Evolutionary conservation across 2,113 vertebrate genomes (phyloP).

Genomic region (Crotalus viridis): DNA sequence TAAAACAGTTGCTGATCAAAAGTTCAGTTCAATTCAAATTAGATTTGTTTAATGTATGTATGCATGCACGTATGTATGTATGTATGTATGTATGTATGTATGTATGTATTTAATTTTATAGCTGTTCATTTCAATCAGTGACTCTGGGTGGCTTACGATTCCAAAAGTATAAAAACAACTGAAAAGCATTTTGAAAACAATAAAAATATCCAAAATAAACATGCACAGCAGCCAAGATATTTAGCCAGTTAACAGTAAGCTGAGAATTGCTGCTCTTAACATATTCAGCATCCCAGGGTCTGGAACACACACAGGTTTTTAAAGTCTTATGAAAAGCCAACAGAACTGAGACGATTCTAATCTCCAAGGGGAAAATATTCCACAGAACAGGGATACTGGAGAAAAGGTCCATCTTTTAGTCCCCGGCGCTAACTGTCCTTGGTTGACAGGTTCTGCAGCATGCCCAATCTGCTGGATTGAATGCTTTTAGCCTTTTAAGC

Average conservation of each 20-base stretch:
- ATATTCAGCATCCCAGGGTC: not conserved
- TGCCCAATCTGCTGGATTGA: not conserved
- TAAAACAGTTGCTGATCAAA: not conserved
- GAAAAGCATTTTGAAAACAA: not conserved
- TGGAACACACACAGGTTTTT: not conserved
- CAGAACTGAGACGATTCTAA: not conserved
- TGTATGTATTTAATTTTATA: not conserved
- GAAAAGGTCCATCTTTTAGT: not conserved
- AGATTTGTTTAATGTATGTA: not conserved
- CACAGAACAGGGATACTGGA: not conserved
- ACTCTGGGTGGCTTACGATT: not conserved
- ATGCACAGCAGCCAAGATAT: not conserved
- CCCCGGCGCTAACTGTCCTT: not conserved
- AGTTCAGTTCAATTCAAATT: not conserved
- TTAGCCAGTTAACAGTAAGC: not conserved
- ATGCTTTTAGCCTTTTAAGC: not conserved
- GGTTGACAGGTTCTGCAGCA: not conserved
- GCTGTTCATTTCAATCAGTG: not conserved
- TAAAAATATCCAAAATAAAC: not conserved
- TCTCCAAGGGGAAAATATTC: not conserved
- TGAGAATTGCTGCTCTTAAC: not conserved
- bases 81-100: not conserved
- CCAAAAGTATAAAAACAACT: not conserved
- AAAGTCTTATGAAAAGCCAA: not conserved
- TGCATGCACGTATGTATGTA: not conserved